phyloP scores from a whole-genome alignment of 2,113 vertebrate genomes.

The Cyanoderma ruficeps region DNA sequence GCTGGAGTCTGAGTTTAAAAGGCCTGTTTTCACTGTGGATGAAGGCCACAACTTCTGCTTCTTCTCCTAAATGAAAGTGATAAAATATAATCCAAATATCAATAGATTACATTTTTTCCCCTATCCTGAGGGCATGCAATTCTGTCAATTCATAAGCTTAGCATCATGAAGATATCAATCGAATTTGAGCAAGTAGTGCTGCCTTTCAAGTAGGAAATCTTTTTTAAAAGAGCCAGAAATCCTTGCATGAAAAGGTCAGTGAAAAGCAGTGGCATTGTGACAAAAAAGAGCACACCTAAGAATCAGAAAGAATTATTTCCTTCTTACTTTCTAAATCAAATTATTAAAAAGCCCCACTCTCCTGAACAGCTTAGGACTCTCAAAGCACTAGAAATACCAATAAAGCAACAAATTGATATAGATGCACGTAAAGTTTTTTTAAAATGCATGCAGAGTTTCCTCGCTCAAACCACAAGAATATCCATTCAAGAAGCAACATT shows the following conservation, averaged over 20 bases:
- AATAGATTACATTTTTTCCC: not conserved
- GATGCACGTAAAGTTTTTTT: not conserved
- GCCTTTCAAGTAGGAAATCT: not conserved
- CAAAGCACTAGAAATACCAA: not conserved
- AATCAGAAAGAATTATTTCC: not conserved
- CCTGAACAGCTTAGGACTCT: not conserved
- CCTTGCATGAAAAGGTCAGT: not conserved
- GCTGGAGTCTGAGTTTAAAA: not conserved
- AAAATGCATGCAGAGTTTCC: not conserved
- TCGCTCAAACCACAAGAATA: not conserved
- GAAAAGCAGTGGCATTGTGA: not conserved
- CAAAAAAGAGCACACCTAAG: not conserved
- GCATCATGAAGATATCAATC: not conserved
- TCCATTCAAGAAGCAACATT: not conserved
- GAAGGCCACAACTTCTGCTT: not conserved
- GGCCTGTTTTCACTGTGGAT: not conserved
- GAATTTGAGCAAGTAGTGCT: not conserved
- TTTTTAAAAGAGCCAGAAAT: not conserved
- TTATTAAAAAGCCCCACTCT: rapidly evolving
- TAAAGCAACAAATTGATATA: not conserved
- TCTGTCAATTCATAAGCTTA: not conserved
- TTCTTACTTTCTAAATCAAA: not conserved
- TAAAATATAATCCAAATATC: not conserved
- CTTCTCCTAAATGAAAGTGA: not conserved
- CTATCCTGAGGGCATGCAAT: not conserved